Conservation (phyloP, 2,113 vertebrate species). For the Saguinus imperator region DNA sequence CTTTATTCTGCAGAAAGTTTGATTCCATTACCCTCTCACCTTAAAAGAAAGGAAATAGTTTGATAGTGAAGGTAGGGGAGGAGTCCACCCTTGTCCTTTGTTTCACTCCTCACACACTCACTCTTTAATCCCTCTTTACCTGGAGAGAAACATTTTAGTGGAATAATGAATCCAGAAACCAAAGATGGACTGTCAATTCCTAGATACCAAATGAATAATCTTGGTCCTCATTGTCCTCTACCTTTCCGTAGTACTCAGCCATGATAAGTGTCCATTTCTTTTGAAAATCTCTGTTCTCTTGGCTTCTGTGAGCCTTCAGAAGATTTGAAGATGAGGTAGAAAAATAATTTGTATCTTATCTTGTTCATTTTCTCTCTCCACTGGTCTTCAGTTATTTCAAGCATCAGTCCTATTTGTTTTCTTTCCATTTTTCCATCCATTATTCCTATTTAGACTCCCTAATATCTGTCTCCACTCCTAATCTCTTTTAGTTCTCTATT, state of each 20-base stretch:
- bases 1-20: constrained; percentile 31
- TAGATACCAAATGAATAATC: neutral
- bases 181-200: neutral
- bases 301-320: constrained; percentile 10
- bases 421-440: neutral
- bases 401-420: neutral
- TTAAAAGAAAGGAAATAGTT: neutral
- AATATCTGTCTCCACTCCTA: neutral
- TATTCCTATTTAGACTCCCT: neutral
- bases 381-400: neutral
- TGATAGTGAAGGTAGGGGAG: neutral
- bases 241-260: neutral
- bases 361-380: neutral
- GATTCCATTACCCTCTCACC: constrained; percentile 15
- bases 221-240: neutral
- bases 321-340: neutral
- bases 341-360: neutral
- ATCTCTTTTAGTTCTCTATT: neutral
- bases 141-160: neutral
- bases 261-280: neutral
- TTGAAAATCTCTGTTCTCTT: neutral
- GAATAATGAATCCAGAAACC: neutral
- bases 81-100: neutral
- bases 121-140: neutral
- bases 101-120: neutral